These are phyloP conservation scores for Ivindomyrus marchei DNA, from an alignment of 2,113 vertebrate species.

Conservation along the genomic window DNA sequence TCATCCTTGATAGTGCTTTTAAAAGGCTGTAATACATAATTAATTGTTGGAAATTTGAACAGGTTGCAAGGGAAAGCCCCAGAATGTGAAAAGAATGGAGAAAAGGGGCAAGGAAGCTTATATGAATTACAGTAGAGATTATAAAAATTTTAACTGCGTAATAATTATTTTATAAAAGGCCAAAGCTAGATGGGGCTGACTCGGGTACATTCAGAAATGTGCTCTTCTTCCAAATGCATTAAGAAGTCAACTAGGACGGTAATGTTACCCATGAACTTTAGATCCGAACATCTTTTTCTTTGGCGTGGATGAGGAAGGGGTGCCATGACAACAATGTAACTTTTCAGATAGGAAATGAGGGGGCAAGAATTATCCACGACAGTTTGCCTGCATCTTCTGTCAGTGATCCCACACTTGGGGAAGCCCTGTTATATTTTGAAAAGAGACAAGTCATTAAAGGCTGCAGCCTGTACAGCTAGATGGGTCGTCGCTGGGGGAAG, in stretches of 20 bases:
- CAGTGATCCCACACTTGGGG: neutral
- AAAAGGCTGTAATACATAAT: conserved; percentile 52
- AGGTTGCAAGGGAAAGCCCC: conserved; percentile 42
- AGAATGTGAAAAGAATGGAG: conserved; percentile 35
- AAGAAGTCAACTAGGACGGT: neutral
- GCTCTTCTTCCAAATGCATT: neutral
- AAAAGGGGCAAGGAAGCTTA: neutral
- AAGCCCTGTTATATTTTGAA: conserved; percentile 10
- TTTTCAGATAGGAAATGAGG: neutral
- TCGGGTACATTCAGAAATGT: neutral
- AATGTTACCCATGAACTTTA: neutral
- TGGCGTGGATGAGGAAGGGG: neutral
- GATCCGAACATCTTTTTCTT: neutral
- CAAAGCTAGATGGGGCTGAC: neutral
- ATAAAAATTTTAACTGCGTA: neutral
- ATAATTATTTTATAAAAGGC: neutral
- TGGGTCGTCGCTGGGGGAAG: neutral
- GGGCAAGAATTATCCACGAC: no score
- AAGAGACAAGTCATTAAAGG: conserved; percentile 16
- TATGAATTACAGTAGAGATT: neutral
- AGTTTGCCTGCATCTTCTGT: neutral
- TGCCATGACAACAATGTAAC: neutral
- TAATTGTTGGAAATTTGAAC: conserved; percentile 41
- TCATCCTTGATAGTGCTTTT: conserved; percentile 48
- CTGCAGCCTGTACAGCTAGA: neutral